phyloP scores from a whole-genome alignment of 2,797 vertebrate species.

The Triplophysa yarkandensis region DNA sequence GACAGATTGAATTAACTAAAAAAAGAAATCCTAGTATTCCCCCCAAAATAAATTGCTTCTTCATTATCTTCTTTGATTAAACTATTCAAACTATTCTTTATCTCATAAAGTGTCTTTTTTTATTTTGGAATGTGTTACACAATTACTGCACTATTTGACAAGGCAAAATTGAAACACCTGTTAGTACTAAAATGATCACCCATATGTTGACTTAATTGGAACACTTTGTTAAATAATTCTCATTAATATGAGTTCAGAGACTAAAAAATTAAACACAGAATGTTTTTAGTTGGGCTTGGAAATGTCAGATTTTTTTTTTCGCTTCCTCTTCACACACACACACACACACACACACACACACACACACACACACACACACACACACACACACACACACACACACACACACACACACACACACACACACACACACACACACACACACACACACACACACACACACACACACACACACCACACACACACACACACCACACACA shows the following conservation, averaged over 20 bases:
- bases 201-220: neutral
- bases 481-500: conserved; percentile 19
- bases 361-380: no score
- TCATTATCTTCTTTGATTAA: neutral
- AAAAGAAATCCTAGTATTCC: no score
- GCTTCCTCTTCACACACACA: neutral
- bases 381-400: conserved; percentile 11
- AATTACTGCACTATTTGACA: neutral
- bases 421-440: no score
- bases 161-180: neutral
- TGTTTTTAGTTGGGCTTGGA: neutral
- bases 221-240: neutral
- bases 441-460: conserved; percentile 6
- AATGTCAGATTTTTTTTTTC: neutral
- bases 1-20: no score
- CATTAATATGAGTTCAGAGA: neutral
- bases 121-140: neutral
- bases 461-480: no score
- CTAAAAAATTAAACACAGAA: neutral
- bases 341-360: neutral
- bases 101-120: neutral
- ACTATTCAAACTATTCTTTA: neutral
- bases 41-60: neutral
- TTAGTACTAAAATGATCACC: neutral
- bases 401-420: conserved; percentile 3